Evolutionary conservation across 1,140 invertebrate species (phyloP).

Genomic region (Pristionchus pacificus): DNA sequence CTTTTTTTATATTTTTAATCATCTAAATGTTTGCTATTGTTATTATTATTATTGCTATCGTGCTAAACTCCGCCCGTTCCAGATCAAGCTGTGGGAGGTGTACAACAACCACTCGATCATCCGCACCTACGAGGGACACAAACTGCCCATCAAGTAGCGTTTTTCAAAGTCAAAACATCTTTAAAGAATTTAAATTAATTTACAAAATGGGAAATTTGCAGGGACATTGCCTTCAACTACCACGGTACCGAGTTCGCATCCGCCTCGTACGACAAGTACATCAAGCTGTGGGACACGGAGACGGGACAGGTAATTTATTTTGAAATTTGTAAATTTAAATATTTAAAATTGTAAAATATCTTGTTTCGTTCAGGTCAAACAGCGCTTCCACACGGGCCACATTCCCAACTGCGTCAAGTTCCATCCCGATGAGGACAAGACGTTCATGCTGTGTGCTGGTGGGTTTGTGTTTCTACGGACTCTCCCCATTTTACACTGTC

Average conservation of each 20-base stretch:
- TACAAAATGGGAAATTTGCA: conserved; percentile 34
- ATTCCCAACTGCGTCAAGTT: conserved; percentile 79
- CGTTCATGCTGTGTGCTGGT: conserved; percentile 92
- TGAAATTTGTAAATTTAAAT: conserved; percentile 8
- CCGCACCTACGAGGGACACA: conserved; percentile 91
- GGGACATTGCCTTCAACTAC: conserved; percentile 94
- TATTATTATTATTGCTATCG: conserved; percentile 4
- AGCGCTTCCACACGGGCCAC: conserved; percentile 55
- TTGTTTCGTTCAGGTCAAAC: conserved; percentile 42
- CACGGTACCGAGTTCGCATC: conserved; percentile 85
- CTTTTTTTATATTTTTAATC: conserved; percentile 75
- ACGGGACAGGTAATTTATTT: conserved; percentile 63
- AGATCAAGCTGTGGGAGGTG: conserved; percentile 86
- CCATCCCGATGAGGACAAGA: conserved; percentile 92
- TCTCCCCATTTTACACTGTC: too few relatives aligned
- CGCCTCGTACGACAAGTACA: conserved; percentile 78
- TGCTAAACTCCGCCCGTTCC: too few relatives aligned
- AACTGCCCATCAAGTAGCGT: conserved; percentile 74
- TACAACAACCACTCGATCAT: conserved; percentile 89
- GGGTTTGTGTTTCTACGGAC: too few relatives aligned
- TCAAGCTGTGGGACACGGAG: conserved; percentile 99
- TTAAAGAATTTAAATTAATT: too few relatives aligned
- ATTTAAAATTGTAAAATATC: neutral
- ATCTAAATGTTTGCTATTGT: conserved; percentile 9
- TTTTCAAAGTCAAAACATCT: neutral